Evolutionary conservation across 2,888 invertebrate genomes (phyloP).

Genomic region (Melolontha melolontha): DNA sequence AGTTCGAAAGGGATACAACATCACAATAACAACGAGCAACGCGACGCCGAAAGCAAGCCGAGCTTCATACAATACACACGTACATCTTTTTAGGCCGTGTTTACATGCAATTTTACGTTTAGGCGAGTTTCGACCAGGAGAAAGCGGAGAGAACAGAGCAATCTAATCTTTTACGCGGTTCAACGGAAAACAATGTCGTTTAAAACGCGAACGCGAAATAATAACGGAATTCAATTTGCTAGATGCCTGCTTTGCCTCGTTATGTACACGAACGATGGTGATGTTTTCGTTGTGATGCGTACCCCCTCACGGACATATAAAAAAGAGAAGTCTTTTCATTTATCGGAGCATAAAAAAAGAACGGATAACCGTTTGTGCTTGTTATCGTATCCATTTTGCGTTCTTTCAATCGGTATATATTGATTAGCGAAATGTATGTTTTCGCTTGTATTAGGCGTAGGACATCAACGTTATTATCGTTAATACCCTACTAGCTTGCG

Average conservation of each 20-base stretch:
- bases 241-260: constrained; percentile 9
- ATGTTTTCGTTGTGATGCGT: constrained; percentile 8
- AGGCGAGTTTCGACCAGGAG: constrained; percentile 8
- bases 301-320: background rate
- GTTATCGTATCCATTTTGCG: constrained; percentile 1
- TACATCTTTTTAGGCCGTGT: constrained; percentile 15
- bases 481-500: background rate
- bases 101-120: constrained; percentile 29
- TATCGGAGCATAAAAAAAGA: constrained; percentile 10
- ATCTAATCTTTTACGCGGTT: constrained; percentile 35
- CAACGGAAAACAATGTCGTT: constrained; percentile 30
- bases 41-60: background rate
- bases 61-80: constrained; percentile 6
- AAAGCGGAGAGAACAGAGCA: constrained; percentile 13
- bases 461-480: background rate
- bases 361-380: constrained; percentile 1
- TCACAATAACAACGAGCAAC: constrained; percentile 5
- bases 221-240: constrained; percentile 34
- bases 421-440: background rate
- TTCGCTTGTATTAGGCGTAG: background rate
- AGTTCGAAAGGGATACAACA: constrained; percentile 30
- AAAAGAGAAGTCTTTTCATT: constrained; percentile 11
- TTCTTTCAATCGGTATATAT: constrained; percentile 1
- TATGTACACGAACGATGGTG: constrained; percentile 10
- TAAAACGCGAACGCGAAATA: constrained; percentile 28